Conservation (phyloP, 2,113 vertebrate genomes). For the Callipepla californica region DNA sequence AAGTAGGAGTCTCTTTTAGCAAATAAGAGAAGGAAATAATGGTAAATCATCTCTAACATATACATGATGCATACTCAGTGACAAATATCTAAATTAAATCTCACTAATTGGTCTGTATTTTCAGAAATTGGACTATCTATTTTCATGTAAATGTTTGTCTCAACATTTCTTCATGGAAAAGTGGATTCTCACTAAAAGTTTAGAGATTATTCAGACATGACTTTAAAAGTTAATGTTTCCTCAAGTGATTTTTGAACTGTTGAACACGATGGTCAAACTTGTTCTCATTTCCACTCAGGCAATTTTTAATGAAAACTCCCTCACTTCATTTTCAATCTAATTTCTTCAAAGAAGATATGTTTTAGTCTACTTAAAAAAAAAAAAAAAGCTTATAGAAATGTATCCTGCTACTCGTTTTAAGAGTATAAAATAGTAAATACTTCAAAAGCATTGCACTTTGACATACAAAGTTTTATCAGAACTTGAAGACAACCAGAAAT, state of each 20-base stretch:
- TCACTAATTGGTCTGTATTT: slow-evolving; percentile 80
- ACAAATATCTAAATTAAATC: slow-evolving; percentile 80
- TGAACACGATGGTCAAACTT: slow-evolving; percentile 11
- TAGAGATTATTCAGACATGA: slow-evolving; percentile 30
- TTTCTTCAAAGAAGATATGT: background rate
- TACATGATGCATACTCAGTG: slow-evolving; percentile 53
- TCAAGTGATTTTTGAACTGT: slow-evolving; percentile 40
- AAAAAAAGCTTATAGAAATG: slow-evolving; percentile 8
- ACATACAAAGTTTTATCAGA: background rate
- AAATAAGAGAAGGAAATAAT: slow-evolving; percentile 75
- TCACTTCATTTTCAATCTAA: background rate
- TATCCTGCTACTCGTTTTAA: background rate
- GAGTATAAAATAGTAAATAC: background rate
- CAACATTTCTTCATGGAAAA: slow-evolving; percentile 51
- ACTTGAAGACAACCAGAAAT: background rate
- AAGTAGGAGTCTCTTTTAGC: slow-evolving; percentile 76
- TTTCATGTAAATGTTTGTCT: slow-evolving; percentile 70
- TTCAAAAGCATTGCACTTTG: background rate
- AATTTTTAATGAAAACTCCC: background rate
- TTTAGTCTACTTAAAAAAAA: background rate
- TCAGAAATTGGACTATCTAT: slow-evolving; percentile 72
- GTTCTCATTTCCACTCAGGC: background rate
- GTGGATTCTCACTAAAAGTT: slow-evolving; percentile 50
- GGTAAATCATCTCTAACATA: slow-evolving; percentile 71
- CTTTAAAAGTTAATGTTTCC: slow-evolving; percentile 65